Evolutionary conservation across 2,113 vertebrate genomes (phyloP).

Genomic region (Dasyurus viverrinus): DNA sequence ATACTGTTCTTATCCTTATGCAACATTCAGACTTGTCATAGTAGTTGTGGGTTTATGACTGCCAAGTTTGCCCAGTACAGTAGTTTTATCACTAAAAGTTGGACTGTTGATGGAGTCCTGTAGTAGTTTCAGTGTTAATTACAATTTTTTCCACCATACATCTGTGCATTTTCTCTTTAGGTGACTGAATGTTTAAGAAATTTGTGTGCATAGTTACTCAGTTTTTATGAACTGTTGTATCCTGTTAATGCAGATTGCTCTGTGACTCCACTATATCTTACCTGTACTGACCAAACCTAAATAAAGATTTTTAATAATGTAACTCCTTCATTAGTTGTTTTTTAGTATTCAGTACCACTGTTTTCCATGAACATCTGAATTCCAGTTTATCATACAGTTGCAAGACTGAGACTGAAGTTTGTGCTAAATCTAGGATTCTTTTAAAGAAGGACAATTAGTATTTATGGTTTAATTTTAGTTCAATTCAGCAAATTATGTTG

Average conservation of each 20-base stretch:
- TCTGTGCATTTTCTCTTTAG: slow-evolving; percentile 93
- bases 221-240: slow-evolving; percentile 93
- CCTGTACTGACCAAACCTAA: slow-evolving; percentile 99
- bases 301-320: slow-evolving; percentile 99
- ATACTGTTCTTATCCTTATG: slow-evolving; percentile 81
- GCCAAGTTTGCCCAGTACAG: slow-evolving; percentile 90
- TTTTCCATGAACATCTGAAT: slow-evolving; percentile 33
- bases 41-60: slow-evolving; percentile 91
- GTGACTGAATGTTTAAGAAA: slow-evolving; percentile 92
- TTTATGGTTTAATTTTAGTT: slow-evolving; percentile 18
- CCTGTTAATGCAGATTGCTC: slow-evolving; percentile 96
- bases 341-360: slow-evolving; percentile 20
- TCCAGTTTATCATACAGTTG: background rate
- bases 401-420: slow-evolving; percentile 1
- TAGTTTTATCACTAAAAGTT: slow-evolving; percentile 89
- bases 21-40: slow-evolving; percentile 86
- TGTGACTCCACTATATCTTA: slow-evolving; percentile 97
- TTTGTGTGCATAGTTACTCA: slow-evolving; percentile 95
- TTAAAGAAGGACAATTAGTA: slow-evolving; percentile 19
- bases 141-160: slow-evolving; percentile 88
- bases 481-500: background rate
- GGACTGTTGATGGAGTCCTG: slow-evolving; percentile 89
- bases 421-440: slow-evolving; percentile 9
- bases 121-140: slow-evolving; percentile 93
- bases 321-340: slow-evolving; percentile 71